Evolutionary conservation across 2,797 vertebrate species (phyloP).

Genomic region (Micropoecilia bifurca): DNA sequence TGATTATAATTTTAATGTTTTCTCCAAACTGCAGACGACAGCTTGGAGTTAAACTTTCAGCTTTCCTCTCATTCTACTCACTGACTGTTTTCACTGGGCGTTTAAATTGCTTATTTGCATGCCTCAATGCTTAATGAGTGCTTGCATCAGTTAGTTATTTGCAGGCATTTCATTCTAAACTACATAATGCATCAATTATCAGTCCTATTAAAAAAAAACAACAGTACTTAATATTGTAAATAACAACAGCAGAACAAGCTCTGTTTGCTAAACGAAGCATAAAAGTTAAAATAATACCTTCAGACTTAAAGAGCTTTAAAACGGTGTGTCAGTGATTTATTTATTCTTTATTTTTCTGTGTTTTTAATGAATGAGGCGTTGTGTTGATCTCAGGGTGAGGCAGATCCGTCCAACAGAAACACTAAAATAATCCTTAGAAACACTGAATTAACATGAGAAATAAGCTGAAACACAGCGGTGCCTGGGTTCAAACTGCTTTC

Average conservation of each 20-base stretch:
- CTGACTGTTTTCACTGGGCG: not conserved
- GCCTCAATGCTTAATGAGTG: not conserved
- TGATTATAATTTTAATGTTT: not conserved
- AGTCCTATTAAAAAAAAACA: slow-evolving; percentile 1
- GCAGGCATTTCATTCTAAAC: not conserved
- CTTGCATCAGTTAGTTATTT: not conserved
- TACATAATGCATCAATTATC: slow-evolving; percentile 1
- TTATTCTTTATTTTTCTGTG: not conserved
- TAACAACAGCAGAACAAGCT: not conserved
- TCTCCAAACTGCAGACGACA: not conserved
- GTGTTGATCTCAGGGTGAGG: not conserved
- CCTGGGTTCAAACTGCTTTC: not conserved
- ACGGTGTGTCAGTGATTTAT: not conserved
- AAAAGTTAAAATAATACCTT: not conserved
- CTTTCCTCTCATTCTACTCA: not conserved
- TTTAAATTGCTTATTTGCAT: slow-evolving; percentile 3
- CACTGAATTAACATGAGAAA: not conserved
- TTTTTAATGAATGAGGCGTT: not conserved
- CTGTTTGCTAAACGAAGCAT: not conserved
- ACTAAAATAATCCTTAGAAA: not conserved
- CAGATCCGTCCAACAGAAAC: not conserved
- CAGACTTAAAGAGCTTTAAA: not conserved
- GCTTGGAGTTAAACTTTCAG: not conserved
- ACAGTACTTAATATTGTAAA: not conserved
- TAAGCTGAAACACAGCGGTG: not conserved